phyloP scores from a whole-genome alignment of 1,140 invertebrate species.

The Zaprionus capensis region DNA sequence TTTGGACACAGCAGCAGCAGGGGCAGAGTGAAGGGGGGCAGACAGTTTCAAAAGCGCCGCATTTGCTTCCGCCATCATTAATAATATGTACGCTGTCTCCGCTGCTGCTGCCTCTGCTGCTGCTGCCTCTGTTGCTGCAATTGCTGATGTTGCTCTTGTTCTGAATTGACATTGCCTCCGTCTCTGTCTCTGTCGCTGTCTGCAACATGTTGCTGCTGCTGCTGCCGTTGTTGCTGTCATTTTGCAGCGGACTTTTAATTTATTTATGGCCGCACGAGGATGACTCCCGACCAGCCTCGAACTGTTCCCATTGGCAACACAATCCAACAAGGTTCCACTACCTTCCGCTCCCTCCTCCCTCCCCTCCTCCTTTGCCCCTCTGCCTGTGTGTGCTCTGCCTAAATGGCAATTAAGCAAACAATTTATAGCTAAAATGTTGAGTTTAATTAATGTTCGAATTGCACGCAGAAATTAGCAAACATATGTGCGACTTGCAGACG shows the following conservation, averaged over 20 bases:
- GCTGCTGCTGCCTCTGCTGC: constrained; percentile 11
- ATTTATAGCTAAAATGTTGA: constrained; percentile 79
- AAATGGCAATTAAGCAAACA: constrained; percentile 83
- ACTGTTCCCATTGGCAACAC: constrained; percentile 54
- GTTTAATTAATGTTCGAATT: constrained; percentile 80
- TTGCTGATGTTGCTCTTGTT: constrained; percentile 69
- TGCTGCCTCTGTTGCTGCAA: constrained; percentile 19
- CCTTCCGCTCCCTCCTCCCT: not conserved
- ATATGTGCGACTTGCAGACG: constrained; percentile 57
- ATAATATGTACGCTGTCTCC: constrained; percentile 63
- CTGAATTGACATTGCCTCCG: constrained; percentile 48
- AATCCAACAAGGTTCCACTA: constrained; percentile 4
- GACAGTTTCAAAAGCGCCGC: constrained; percentile 69
- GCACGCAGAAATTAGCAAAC: constrained; percentile 82
- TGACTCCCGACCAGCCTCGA: constrained; percentile 43
- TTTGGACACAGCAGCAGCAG: constrained; percentile 25
- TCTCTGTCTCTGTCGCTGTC: constrained; percentile 15
- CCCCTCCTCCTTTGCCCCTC: not conserved
- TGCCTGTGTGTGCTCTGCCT: constrained; percentile 38
- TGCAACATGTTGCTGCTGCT: constrained; percentile 51
- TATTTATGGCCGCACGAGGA: constrained; percentile 73
- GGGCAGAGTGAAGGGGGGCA: constrained; percentile 27
- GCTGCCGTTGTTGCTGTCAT: constrained; percentile 77
- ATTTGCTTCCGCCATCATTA: constrained; percentile 76
- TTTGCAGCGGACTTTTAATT: constrained; percentile 77